Conservation (phyloP, 2,113 vertebrate species). For the Heterotilapia buettikoferi region DNA sequence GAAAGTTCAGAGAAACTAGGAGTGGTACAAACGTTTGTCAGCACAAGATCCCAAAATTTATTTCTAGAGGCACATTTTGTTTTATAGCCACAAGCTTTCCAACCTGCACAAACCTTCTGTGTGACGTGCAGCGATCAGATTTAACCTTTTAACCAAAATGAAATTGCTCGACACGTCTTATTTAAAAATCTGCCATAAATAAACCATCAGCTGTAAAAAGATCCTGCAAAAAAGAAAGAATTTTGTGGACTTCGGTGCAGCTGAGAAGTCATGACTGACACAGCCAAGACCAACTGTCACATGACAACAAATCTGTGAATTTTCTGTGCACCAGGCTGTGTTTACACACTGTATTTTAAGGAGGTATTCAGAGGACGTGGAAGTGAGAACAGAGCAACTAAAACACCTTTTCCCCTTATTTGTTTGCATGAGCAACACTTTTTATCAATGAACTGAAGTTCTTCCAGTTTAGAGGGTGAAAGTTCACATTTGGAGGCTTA, state of each 20-base stretch:
- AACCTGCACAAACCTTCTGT: background rate
- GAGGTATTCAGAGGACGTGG: background rate
- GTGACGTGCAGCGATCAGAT: background rate
- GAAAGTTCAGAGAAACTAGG: background rate
- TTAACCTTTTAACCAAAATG: background rate
- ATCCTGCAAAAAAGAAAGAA: background rate
- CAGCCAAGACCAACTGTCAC: background rate
- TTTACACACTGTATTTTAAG: background rate
- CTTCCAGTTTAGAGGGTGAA: background rate
- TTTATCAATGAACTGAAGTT: background rate
- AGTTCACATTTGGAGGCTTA: background rate
- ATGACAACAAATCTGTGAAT: background rate
- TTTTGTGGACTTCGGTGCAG: background rate
- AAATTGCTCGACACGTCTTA: background rate
- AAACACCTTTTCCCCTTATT: background rate
- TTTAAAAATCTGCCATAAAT: background rate
- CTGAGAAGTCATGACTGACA: background rate
- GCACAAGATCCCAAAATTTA: background rate
- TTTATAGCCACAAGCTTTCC: background rate
- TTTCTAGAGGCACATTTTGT: background rate
- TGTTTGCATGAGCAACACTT: background rate
- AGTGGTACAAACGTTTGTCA: background rate
- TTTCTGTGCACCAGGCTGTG: background rate
- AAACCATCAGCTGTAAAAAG: background rate
- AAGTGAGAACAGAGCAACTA: background rate